A percentile compares a stretch with the other conserved stretches of the same genome.
Conservation (phyloP, 2,113 vertebrate genomes). For the Lipotes vexillifer region DNA sequence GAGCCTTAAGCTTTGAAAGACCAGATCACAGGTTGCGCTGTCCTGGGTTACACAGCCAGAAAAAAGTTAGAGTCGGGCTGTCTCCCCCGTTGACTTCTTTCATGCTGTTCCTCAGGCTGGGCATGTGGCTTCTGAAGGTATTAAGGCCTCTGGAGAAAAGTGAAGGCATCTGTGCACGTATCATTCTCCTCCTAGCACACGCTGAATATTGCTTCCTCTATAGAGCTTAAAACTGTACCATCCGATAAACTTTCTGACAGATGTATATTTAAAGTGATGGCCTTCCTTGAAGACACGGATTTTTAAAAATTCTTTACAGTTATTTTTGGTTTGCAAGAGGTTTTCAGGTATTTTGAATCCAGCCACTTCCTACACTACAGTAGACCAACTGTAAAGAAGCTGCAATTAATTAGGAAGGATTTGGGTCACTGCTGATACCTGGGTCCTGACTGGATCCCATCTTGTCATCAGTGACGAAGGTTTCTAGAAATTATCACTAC, state of each 20-base stretch:
- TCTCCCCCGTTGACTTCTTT: neutral
- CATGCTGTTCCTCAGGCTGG: rapidly evolving
- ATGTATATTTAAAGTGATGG: rapidly evolving
- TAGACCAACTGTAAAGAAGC: neutral
- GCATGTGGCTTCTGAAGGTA: neutral
- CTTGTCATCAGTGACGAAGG: neutral
- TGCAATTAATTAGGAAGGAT: neutral
- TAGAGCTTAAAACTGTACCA: neutral
- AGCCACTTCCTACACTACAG: rapidly evolving
- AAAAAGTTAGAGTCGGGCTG: rapidly evolving
- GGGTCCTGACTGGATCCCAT: neutral
- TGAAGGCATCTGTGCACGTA: neutral
- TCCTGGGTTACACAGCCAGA: too few relatives aligned
- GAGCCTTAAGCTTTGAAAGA: neutral
- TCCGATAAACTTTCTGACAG: neutral
- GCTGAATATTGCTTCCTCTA: neutral
- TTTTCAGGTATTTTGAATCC: neutral
- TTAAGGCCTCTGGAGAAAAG: neutral
- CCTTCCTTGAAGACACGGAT: neutral
- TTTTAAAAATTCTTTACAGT: neutral
- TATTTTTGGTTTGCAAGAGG: neutral
- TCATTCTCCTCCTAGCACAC: neutral
- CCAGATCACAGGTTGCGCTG: neutral
- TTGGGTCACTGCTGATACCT: neutral
- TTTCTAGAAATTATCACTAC: neutral